phyloP scores from a whole-genome alignment of 2,113 vertebrate species.

The Pipa parva region DNA sequence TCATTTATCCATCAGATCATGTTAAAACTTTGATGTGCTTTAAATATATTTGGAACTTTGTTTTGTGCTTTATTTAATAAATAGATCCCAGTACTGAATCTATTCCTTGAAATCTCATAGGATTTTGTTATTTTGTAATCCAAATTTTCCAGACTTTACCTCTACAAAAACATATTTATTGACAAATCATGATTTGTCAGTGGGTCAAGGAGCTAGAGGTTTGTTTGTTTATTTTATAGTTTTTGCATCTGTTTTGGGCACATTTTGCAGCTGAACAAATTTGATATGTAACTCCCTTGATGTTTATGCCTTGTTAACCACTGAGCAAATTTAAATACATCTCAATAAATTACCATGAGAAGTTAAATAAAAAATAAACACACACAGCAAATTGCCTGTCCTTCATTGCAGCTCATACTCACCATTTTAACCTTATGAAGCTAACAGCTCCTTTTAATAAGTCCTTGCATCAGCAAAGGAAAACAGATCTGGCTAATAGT shows the following conservation, averaged over 20 bases:
- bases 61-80: too few species aligned
- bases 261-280: background rate
- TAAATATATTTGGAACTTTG: too few species aligned
- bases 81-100: too few species aligned
- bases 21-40: too few species aligned
- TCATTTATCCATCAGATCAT: too few species aligned
- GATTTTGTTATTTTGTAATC: background rate
- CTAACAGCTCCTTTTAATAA: slow-evolving; percentile 36
- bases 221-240: slow-evolving; percentile 3
- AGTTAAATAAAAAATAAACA: slow-evolving; percentile 34
- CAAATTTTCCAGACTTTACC: background rate
- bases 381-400: slow-evolving; percentile 32
- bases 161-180: background rate
- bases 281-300: slow-evolving; percentile 28
- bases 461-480: slow-evolving; percentile 55
- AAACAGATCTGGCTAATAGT: slow-evolving; percentile 53
- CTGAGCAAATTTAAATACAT: slow-evolving; percentile 32
- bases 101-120: too few species aligned
- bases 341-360: slow-evolving; percentile 37
- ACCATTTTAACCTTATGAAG: slow-evolving; percentile 36
- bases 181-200: background rate
- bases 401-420: slow-evolving; percentile 17
- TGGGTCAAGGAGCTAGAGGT: background rate
- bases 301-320: slow-evolving; percentile 35
- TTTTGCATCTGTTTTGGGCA: slow-evolving; percentile 19